Evolutionary conservation across 2,888 invertebrate species (phyloP).

Genomic region (Rhopalosiphum nymphaeae): DNA sequence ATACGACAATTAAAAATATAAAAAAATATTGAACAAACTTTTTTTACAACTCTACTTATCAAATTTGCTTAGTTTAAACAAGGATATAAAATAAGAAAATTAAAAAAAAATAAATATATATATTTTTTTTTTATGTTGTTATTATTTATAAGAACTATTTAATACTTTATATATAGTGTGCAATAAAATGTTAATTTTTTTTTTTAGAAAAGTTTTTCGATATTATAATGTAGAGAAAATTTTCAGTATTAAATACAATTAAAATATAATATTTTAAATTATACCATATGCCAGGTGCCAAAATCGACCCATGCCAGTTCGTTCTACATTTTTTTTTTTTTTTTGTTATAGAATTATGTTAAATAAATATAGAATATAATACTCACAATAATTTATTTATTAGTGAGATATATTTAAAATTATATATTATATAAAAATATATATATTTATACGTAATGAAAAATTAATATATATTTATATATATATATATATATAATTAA

Average conservation of each 20-base stretch:
- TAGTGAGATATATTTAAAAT: slow-evolving; percentile 50
- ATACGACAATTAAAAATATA: slow-evolving; percentile 51
- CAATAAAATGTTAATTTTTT: slow-evolving; percentile 61
- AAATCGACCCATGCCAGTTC: slow-evolving; percentile 63
- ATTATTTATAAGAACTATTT: slow-evolving; percentile 54
- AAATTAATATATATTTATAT: slow-evolving; percentile 20
- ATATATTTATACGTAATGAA: slow-evolving; percentile 10
- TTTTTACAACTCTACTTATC: slow-evolving; percentile 62
- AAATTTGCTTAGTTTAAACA: slow-evolving; percentile 54
- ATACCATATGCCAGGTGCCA: slow-evolving; percentile 62
- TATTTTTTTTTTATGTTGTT: slow-evolving; percentile 51
- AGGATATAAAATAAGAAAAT: slow-evolving; percentile 35
- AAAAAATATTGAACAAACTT: slow-evolving; percentile 57
- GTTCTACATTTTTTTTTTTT: slow-evolving; percentile 50
- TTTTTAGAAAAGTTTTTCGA: slow-evolving; percentile 37
- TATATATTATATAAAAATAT: slow-evolving; percentile 34
- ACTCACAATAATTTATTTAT: slow-evolving; percentile 54
- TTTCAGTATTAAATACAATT: slow-evolving; percentile 61
- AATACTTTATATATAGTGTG: slow-evolving; percentile 50
- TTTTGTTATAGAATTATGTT: slow-evolving; percentile 54
- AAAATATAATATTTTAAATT: slow-evolving; percentile 35
- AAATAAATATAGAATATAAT: slow-evolving; percentile 35
- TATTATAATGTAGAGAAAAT: slow-evolving; percentile 55
- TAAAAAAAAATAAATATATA: slow-evolving; percentile 11
- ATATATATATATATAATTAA: slow-evolving; percentile 37